Evolutionary conservation across 2,113 vertebrate genomes (phyloP).

Genomic region (Cephalophus harveyi): DNA sequence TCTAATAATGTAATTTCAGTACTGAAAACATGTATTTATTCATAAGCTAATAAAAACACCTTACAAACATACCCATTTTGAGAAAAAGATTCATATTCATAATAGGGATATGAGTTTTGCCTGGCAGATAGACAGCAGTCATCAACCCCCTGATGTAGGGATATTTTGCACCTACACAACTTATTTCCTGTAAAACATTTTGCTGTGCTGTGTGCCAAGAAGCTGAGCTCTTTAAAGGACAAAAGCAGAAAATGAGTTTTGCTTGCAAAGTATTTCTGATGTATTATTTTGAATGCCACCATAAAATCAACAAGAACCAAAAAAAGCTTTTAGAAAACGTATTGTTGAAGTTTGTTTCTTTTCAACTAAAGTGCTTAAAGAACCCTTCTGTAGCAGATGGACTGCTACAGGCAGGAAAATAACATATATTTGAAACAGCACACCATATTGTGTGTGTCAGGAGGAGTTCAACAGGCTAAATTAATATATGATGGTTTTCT

Average conservation of each 20-base stretch:
- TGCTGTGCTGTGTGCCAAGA: slow-evolving; percentile 37
- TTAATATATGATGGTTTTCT: not conserved
- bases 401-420: slow-evolving; percentile 14
- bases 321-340: slow-evolving; percentile 26
- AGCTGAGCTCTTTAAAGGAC: slow-evolving; percentile 62
- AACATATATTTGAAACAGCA: not conserved
- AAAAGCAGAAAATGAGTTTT: slow-evolving; percentile 54
- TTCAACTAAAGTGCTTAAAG: not conserved
- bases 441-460: not conserved
- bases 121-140: slow-evolving; percentile 32
- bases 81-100: slow-evolving; percentile 51
- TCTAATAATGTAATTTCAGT: slow-evolving; percentile 31
- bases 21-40: slow-evolving; percentile 41
- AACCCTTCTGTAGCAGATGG: not conserved
- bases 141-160: not conserved
- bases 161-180: slow-evolving; percentile 62
- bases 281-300: not conserved
- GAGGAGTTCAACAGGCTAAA: not conserved
- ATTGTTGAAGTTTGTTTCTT: slow-evolving; percentile 5
- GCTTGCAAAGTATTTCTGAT: slow-evolving; percentile 44
- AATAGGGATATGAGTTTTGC: slow-evolving; percentile 55
- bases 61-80: slow-evolving; percentile 31
- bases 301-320: slow-evolving; percentile 1
- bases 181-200: slow-evolving; percentile 67
- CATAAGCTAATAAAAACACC: slow-evolving; percentile 53